Evolutionary conservation across 2,113 vertebrate species (phyloP).

Genomic region (Hypanus sabinus): DNA sequence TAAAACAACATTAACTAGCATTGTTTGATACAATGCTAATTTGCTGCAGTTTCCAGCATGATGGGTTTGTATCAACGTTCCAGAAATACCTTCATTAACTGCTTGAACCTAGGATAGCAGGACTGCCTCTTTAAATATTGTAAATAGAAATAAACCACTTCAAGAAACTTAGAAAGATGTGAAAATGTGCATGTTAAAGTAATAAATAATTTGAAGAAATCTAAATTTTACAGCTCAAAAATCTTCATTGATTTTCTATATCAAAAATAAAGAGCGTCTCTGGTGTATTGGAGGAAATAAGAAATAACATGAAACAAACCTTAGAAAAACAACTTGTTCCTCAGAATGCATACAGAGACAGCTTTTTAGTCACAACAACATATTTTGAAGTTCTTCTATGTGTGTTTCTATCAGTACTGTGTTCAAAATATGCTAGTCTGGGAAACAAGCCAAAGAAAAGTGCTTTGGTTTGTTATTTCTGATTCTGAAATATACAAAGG

Average conservation of each 20-base stretch:
- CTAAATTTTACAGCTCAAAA: neutral
- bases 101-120: neutral
- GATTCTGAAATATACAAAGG: neutral
- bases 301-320: neutral
- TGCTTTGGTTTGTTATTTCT: constrained; percentile 25
- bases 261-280: neutral
- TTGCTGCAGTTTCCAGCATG: neutral
- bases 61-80: neutral
- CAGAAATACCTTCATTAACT: neutral
- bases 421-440: neutral
- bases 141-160: neutral
- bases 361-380: neutral
- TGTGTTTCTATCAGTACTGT: neutral
- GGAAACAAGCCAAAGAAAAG: neutral
- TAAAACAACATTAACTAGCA: neutral
- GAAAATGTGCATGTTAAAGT: neutral
- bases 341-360: neutral
- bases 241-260: neutral
- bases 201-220: neutral
- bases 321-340: neutral
- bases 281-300: neutral
- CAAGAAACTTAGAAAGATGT: neutral
- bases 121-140: neutral
- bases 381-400: constrained; percentile 24
- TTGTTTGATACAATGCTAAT: neutral